phyloP scores from a whole-genome alignment of 2,113 vertebrate genomes.

The Notothenia coriiceps region DNA sequence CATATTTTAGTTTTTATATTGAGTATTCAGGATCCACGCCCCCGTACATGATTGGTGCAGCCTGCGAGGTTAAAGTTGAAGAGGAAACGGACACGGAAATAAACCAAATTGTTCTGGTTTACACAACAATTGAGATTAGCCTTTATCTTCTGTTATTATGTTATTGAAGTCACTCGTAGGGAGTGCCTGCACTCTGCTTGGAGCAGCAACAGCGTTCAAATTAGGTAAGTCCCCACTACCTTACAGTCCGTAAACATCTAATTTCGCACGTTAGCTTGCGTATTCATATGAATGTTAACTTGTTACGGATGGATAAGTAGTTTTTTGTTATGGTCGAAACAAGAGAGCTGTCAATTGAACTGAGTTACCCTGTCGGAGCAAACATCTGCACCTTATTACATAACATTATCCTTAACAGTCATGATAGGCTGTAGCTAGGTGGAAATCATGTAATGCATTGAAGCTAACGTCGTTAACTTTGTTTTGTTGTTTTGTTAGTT shows the following conservation, averaged over 20 bases:
- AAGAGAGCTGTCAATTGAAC: background rate
- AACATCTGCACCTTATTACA: background rate
- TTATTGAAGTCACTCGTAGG: slow-evolving; percentile 76
- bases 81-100: slow-evolving; percentile 53
- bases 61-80: slow-evolving; percentile 60
- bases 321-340: slow-evolving; percentile 26
- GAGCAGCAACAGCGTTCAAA: slow-evolving; percentile 75
- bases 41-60: slow-evolving; percentile 71
- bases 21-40: slow-evolving; percentile 30
- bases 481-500: background rate
- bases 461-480: slow-evolving; percentile 44
- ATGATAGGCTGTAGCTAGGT: background rate
- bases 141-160: slow-evolving; percentile 70
- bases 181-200: slow-evolving; percentile 82
- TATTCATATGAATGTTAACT: background rate
- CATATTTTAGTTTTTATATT: too few species aligned
- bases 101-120: slow-evolving; percentile 66
- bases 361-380: background rate
- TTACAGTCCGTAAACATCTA: background rate
- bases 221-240: slow-evolving; percentile 65
- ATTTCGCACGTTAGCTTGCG: slow-evolving; percentile 4
- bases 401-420: background rate
- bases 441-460: background rate
- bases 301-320: background rate
- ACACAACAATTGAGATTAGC: slow-evolving; percentile 33